Percentiles rank a stretch among this genome's conserved stretches.
These are phyloP conservation scores for Archocentrus centrarchus DNA, from an alignment of 2,113 vertebrate genomes.

Conservation along the genomic window DNA sequence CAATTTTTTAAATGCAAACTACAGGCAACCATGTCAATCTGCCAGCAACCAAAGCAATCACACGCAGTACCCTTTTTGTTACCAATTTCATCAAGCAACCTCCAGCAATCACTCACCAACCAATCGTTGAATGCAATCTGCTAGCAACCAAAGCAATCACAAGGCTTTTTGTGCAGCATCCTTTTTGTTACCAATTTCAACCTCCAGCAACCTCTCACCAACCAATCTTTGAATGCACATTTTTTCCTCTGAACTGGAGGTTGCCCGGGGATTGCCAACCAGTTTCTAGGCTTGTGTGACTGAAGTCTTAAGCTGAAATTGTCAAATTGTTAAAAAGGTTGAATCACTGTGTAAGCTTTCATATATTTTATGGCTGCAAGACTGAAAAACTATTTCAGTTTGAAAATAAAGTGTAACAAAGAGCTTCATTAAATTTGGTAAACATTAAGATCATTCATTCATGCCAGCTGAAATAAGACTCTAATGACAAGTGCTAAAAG, in stretches of 20 bases:
- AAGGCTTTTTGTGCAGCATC: not conserved
- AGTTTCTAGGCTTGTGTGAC: not conserved
- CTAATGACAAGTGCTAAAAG: not conserved
- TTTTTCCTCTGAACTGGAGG: not conserved
- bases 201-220: not conserved
- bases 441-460: not conserved
- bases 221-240: rapidly evolving
- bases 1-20: not conserved
- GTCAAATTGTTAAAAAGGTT: not conserved
- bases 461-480: not conserved
- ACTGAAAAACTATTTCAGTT: not conserved
- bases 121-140: rapidly evolving
- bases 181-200: not conserved
- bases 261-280: not conserved
- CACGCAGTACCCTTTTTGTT: not conserved
- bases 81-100: not conserved
- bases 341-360: not conserved
- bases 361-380: not conserved
- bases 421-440: not conserved
- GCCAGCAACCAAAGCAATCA: not conserved
- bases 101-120: not conserved
- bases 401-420: not conserved
- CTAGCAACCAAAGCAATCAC: not conserved
- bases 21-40: rapidly evolving
- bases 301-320: not conserved